phyloP scores from a whole-genome alignment of 1,140 invertebrate genomes.

The Olivierus martensii region DNA sequence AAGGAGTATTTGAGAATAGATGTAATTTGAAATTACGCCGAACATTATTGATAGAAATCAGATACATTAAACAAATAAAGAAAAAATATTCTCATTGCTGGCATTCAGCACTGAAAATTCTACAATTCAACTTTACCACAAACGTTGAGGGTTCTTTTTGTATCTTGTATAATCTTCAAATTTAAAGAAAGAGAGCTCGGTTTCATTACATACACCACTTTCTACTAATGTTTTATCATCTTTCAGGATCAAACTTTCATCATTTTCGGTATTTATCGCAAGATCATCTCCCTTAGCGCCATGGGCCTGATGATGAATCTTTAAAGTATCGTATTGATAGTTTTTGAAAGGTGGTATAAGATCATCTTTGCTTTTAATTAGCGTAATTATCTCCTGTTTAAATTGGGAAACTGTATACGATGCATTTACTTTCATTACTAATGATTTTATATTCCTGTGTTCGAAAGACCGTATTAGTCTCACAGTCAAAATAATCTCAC shows the following conservation, averaged over 20 bases:
- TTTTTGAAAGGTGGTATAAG: constrained; percentile 26
- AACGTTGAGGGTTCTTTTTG: neutral
- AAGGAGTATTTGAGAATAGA: too few relatives aligned
- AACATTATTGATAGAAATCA: too few relatives aligned
- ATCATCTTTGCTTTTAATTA: constrained; percentile 15
- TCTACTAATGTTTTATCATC: constrained; percentile 15
- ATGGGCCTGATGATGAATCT: constrained; percentile 26
- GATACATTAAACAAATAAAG: too few relatives aligned
- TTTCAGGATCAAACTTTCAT: constrained; percentile 24
- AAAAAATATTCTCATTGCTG: too few relatives aligned
- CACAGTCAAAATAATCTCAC: too few relatives aligned
- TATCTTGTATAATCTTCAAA: constrained; percentile 23
- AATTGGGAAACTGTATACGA: neutral
- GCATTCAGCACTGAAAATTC: too few relatives aligned
- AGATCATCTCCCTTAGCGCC: constrained; percentile 28
- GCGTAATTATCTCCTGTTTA: constrained; percentile 13
- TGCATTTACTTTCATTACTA: too few relatives aligned
- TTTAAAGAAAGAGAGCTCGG: constrained; percentile 30
- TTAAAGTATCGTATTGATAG: constrained; percentile 25
- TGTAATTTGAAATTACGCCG: too few relatives aligned
- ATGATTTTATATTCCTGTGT: neutral
- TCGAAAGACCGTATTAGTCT: too few relatives aligned
- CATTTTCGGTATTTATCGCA: constrained; percentile 25
- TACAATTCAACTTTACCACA: too few relatives aligned
- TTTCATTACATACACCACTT: constrained; percentile 26